Conservation (phyloP, 2,797 vertebrate genomes). For the Gymnoscopelus microlampas region DNA sequence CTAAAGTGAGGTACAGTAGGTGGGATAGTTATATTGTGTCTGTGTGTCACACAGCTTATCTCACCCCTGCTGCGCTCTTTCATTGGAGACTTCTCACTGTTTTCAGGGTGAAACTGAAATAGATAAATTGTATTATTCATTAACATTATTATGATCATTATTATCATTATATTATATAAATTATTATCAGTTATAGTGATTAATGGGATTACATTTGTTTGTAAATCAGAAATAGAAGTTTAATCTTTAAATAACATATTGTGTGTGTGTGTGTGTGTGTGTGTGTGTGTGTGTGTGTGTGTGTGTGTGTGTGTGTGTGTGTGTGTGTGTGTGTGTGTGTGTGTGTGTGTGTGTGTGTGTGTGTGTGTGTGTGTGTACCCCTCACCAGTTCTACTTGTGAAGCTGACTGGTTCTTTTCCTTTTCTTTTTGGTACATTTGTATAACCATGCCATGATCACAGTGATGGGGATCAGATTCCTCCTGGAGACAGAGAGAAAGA, state of each 20-base stretch:
- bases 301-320: too few relatives aligned
- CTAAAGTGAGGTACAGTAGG: not conserved
- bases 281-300: too few relatives aligned
- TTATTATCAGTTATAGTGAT: not conserved
- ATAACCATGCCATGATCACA: conserved; percentile 84
- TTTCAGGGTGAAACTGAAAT: conserved; percentile 51
- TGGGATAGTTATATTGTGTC: not conserved
- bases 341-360: not conserved
- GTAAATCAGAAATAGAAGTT: not conserved
- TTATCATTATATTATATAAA: not conserved
- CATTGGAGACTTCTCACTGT: conserved; percentile 10
- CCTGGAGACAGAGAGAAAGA: conserved; percentile 48
- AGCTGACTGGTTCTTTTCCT: conserved; percentile 63
- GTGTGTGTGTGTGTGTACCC: not conserved
- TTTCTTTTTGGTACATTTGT: conserved; percentile 82
- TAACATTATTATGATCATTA: not conserved
- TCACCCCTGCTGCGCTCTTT: conserved; percentile 53
- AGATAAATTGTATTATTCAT: not conserved
- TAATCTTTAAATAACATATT: too few relatives aligned
- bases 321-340: not conserved
- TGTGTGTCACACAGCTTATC: conserved; percentile 2
- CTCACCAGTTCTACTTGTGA: conserved; percentile 83
- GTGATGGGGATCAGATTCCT: conserved; percentile 74
- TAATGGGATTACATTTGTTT: not conserved
- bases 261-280: too few relatives aligned